Conservation (phyloP, 2,888 invertebrate species). For the Volucella inanis region DNA sequence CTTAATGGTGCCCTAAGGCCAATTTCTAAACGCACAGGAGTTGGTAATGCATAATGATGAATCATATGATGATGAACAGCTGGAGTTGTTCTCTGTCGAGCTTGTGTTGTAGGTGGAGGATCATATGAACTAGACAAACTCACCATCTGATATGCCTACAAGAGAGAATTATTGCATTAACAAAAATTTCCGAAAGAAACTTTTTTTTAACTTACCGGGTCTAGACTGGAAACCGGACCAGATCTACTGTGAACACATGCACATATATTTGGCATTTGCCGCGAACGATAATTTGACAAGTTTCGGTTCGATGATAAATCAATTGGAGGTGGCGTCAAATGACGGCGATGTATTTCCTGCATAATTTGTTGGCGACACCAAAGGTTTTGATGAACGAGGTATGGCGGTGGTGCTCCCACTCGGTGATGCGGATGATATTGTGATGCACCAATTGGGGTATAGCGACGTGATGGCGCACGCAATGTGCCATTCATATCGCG, state of each 20-base stretch:
- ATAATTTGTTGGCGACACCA: conserved; percentile 90
- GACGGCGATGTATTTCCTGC: conserved; percentile 85
- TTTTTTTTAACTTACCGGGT: conserved; percentile 78
- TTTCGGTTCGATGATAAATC: conserved; percentile 81
- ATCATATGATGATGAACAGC: conserved; percentile 91
- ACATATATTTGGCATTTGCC: conserved; percentile 80
- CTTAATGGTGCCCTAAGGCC: conserved; percentile 81
- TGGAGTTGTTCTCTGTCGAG: conserved; percentile 82
- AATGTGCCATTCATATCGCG: conserved; percentile 53
- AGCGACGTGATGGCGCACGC: conserved; percentile 56
- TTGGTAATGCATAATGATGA: conserved; percentile 84
- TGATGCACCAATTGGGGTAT: conserved; percentile 61
- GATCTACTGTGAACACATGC: conserved; percentile 81
- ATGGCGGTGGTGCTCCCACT: conserved; percentile 85
- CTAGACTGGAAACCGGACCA: conserved; percentile 81
- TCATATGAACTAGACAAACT: conserved; percentile 75
- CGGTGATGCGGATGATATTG: conserved; percentile 77
- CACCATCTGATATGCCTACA: conserved; percentile 77
- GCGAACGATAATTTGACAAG: conserved; percentile 79
- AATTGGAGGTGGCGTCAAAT: conserved; percentile 82
- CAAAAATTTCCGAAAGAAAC: background rate
- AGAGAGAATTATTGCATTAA: conserved; percentile 6
- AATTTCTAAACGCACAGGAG: conserved; percentile 83
- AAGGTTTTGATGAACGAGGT: conserved; percentile 89
- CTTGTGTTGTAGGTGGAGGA: conserved; percentile 76